Evolutionary conservation across 1,140 invertebrate species (phyloP).

Genomic region (Drosophila lacteicornis): DNA sequence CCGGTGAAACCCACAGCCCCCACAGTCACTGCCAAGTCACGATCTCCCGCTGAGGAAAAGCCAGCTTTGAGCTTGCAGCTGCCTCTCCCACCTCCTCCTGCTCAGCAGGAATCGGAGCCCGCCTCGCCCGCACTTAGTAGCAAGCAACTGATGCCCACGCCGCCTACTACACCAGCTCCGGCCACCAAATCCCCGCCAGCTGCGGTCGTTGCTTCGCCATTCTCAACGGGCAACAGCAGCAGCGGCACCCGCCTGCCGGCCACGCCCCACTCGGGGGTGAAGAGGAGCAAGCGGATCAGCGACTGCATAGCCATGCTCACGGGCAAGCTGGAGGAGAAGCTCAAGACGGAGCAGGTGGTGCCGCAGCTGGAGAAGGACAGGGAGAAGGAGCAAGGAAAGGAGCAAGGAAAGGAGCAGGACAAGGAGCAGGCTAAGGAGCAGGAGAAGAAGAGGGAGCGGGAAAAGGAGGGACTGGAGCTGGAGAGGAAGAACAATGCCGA

Average conservation of each 20-base stretch:
- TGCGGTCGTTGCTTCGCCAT: not conserved
- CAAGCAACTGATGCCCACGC: conserved; percentile 55
- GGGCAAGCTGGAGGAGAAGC: conserved; percentile 85
- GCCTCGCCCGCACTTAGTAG: conserved; percentile 39
- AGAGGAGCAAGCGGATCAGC: conserved; percentile 85
- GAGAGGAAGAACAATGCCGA: no score
- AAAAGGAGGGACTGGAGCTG: no score
- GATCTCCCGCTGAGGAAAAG: conserved; percentile 31
- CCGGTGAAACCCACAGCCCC: not conserved
- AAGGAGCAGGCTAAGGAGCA: no score
- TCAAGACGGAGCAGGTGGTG: conserved; percentile 74
- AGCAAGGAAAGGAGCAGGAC: not conserved
- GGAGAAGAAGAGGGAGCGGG: no score
- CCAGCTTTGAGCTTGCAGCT: conserved; percentile 12
- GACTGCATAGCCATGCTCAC: conserved; percentile 87
- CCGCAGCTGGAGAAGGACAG: not conserved
- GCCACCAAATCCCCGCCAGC: conserved; percentile 38
- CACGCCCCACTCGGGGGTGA: conserved; percentile 37
- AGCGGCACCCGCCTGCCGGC: conserved; percentile 1
- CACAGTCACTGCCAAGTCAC: conserved; percentile 35
- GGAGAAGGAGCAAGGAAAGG: not conserved
- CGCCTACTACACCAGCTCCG: conserved; percentile 52
- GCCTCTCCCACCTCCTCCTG: not conserved
- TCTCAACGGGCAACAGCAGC: not conserved
- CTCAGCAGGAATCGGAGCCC: not conserved